Base-by-base conservation (phyloP, 2,113 vertebrate genomes). In the Urocynchramus pylzowi region DNA sequence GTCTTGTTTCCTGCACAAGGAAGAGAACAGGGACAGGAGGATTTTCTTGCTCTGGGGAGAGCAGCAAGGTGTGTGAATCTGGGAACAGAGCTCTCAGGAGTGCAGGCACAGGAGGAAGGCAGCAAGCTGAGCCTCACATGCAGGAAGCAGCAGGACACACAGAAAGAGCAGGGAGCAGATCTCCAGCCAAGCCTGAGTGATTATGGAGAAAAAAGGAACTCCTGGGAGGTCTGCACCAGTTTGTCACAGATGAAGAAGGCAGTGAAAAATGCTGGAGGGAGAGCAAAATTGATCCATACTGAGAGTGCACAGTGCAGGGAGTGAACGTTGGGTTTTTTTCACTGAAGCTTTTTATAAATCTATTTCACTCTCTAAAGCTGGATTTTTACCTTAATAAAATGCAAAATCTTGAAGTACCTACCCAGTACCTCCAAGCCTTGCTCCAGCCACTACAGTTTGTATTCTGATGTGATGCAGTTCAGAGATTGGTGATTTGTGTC, bases 51-150 rank as follows among this genome's bases (percentile, higher is more conserved):
- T 47, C 45, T 76, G 31, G 17, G 52, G 39, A 70, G 20, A 71
- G 77, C 42, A 79, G 4, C 24, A 13, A 26, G 47, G n/a, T 28
- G 28, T 61, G n/a, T 10, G 49, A 54, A 10, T 35, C 10, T 79
- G 82, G 65, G 82, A 85, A 5, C 33, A 76, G 84, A 81, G 42
- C 39, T 67, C 2, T 37, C 37, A 13, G 71, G 39, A 82, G 60
- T 5, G 39, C 30, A 33, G 69, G 56, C 16, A 8, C 5, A 13
- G 53, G 63, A 53, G 57, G 68, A 56, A 18, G 37, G 4, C 30
- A 52, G 60, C 35, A 50, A 76, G 63, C 70, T 69, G 85, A 65
- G 85, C 49, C 24, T 71, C 4, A 2, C 6, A 0, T 0, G 0
- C 28, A 53, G 82, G 65, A 24, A 86, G 69, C 41, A 49, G 15